Percentiles rank a stretch among this genome's conserved stretches.
These are phyloP conservation scores for Ictalurus punctatus DNA, from an alignment of 2,113 vertebrate genomes.

Conservation along the genomic window DNA sequence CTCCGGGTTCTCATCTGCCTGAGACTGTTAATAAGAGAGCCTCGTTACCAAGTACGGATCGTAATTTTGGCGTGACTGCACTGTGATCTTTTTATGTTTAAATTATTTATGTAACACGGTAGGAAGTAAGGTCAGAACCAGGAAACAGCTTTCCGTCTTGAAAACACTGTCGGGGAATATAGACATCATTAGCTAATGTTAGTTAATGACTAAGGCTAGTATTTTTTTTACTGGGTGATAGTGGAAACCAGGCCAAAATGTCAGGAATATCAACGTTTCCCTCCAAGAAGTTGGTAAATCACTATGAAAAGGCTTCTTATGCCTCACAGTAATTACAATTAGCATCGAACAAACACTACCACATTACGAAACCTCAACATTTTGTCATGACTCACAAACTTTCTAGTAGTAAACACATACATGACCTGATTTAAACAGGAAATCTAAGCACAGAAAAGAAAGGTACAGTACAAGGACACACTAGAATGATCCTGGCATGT, in stretches of 20 bases:
- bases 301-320: background rate
- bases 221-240: background rate
- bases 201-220: background rate
- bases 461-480: background rate
- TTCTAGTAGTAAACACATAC: background rate
- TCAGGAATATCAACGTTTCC: background rate
- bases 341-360: background rate
- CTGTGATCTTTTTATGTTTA: background rate
- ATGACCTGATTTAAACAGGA: background rate
- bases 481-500: background rate
- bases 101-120: background rate
- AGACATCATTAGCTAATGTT: background rate
- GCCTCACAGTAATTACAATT: background rate
- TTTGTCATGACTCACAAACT: background rate
- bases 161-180: background rate
- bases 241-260: background rate
- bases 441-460: background rate
- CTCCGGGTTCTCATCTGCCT: conserved; percentile 83
- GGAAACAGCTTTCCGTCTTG: background rate
- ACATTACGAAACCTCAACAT: background rate
- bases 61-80: background rate
- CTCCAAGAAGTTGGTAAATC: background rate
- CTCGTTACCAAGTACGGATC: conserved; percentile 76
- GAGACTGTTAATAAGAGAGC: conserved; percentile 82
- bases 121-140: background rate